These are phyloP conservation scores for Metalampra italica DNA, from an alignment of 2,888 invertebrate species.

Conservation along the genomic window DNA sequence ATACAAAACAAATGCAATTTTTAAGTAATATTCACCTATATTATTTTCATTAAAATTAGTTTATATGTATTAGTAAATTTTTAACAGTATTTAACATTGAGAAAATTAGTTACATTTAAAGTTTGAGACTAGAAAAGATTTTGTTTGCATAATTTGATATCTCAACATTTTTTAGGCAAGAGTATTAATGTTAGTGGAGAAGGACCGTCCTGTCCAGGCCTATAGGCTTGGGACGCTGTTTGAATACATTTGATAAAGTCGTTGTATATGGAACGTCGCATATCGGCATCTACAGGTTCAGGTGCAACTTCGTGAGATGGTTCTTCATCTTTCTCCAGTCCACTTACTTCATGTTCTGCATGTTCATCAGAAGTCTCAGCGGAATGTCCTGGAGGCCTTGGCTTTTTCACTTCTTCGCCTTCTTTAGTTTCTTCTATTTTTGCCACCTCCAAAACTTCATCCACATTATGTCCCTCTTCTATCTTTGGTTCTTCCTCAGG, in stretches of 20 bases:
- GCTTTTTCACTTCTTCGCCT: neutral
- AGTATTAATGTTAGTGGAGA: conserved; percentile 62
- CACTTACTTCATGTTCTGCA: conserved; percentile 4
- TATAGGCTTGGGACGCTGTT: conserved; percentile 33
- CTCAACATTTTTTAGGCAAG: conserved; percentile 41
- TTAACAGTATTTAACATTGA: neutral
- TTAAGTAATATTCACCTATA: too few species aligned
- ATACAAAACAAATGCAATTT: too few species aligned
- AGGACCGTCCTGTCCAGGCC: conserved; percentile 20
- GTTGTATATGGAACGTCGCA: conserved; percentile 23
- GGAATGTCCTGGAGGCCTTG: conserved; percentile 1
- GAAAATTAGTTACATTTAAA: neutral
- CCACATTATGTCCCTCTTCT: neutral
- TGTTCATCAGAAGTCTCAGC: conserved; percentile 16
- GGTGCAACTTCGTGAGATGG: conserved; percentile 1
- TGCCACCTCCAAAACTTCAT: neutral
- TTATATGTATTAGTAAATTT: neutral
- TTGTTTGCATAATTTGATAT: neutral
- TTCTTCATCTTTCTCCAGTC: too few species aligned
- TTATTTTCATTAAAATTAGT: neutral
- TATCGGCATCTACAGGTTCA: conserved; percentile 8
- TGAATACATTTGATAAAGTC: conserved; percentile 58
- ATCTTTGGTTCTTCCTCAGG: neutral
- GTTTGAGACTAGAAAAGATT: conserved; percentile 34
- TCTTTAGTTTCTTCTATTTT: neutral